Percentiles rank a stretch among this genome's conserved stretches.
Conservation (phyloP, 2,888 invertebrate species). For the Agrypnus murinus region DNA sequence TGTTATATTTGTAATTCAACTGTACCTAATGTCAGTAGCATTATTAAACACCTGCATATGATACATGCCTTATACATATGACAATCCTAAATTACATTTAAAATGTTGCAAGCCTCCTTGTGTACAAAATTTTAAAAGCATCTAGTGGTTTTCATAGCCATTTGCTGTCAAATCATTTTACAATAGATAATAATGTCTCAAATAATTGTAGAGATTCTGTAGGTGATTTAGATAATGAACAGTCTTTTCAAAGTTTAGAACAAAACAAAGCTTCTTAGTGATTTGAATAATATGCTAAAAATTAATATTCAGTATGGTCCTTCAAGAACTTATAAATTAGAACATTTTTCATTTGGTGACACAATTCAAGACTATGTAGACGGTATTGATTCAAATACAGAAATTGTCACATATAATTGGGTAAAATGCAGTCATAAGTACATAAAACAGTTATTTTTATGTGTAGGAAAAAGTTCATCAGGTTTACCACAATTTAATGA, state of each 20-base stretch:
- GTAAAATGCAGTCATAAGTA: neutral
- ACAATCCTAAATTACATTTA: too few relatives aligned
- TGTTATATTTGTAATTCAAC: constrained; percentile 1
- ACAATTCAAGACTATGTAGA: neutral
- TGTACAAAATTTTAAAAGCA: too few relatives aligned
- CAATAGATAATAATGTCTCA: too few relatives aligned
- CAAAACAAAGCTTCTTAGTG: too few relatives aligned
- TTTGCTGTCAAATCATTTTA: too few relatives aligned
- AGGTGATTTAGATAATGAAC: too few relatives aligned
- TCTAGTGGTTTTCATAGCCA: too few relatives aligned
- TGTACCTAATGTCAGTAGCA: neutral
- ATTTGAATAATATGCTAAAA: neutral
- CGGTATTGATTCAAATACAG: neutral
- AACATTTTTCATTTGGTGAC: neutral
- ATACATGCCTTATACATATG: too few relatives aligned
- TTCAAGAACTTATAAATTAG: neutral
- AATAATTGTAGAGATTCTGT: too few relatives aligned
- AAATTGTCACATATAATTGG: neutral
- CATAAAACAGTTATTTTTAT: neutral
- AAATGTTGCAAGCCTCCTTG: too few relatives aligned
- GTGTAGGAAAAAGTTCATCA: neutral
- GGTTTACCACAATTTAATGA: neutral
- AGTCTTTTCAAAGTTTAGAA: too few relatives aligned
- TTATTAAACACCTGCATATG: too few relatives aligned
- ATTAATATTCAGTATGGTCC: neutral